A percentile compares a stretch with the other conserved stretches of the same genome.
These are phyloP conservation scores for Chromis chromis DNA, from an alignment of 2,797 vertebrate genomes.

Conservation along the genomic window DNA sequence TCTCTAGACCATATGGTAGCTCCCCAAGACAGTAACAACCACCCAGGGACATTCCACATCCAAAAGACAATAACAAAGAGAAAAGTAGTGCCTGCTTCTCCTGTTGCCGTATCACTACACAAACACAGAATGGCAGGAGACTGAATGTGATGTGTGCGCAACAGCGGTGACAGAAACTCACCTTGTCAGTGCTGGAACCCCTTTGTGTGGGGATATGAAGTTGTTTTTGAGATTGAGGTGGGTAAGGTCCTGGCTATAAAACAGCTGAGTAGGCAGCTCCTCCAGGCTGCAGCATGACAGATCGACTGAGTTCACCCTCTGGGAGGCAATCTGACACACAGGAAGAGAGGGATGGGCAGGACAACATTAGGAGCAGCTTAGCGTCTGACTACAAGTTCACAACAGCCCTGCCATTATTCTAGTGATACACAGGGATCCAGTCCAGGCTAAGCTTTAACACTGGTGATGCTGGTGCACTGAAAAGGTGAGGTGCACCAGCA, in stretches of 20 bases:
- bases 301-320: conserved; percentile 97
- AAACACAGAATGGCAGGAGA: background rate
- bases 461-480: no score
- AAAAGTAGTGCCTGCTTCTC: background rate
- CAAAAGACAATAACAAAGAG: conserved; percentile 17
- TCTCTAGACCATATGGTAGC: conserved; percentile 43
- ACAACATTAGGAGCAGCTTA: background rate
- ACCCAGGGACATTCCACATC: conserved; percentile 13
- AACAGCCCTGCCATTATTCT: no score
- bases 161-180: conserved; percentile 35
- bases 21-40: conserved; percentile 23
- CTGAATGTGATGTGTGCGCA: background rate
- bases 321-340: conserved; percentile 91
- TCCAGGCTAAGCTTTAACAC: no score
- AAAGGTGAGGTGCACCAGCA: no score
- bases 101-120: conserved; percentile 6
- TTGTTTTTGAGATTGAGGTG: conserved; percentile 99
- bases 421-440: no score
- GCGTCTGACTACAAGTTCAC: no score
- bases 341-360: background rate
- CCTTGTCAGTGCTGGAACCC: conserved; percentile 79
- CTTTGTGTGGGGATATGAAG: conserved; percentile 76
- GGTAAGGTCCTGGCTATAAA: conserved; percentile 98
- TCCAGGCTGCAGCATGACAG: conserved; percentile 97
- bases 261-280: conserved; percentile 93